These are phyloP conservation scores for Macroglossus sobrinus DNA, from an alignment of 2,113 vertebrate genomes.

Conservation along the genomic window DNA sequence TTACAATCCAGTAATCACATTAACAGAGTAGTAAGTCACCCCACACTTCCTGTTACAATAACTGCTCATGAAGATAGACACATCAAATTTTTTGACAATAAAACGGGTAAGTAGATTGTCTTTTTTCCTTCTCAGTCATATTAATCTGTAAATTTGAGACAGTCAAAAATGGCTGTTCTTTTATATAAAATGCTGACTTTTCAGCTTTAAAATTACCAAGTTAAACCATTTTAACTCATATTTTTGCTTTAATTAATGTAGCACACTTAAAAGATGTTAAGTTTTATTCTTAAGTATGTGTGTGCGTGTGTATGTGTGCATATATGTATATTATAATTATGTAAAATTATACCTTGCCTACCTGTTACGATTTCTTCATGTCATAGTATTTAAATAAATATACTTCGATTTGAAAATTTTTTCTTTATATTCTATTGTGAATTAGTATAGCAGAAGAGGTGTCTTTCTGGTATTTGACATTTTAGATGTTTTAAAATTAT, in stretches of 20 bases:
- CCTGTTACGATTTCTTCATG: background rate
- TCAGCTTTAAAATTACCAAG: background rate
- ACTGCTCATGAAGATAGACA: constrained; percentile 97
- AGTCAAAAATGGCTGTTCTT: background rate
- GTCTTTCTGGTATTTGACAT: background rate
- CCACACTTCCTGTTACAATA: constrained; percentile 97
- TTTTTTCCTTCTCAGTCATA: background rate
- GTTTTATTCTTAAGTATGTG: constrained; percentile 5
- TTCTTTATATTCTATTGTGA: background rate
- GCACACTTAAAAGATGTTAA: background rate
- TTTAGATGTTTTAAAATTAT: constrained; percentile 38
- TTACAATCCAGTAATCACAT: constrained; percentile 91
- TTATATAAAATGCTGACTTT: background rate
- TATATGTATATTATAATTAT: background rate
- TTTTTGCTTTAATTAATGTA: constrained; percentile 34
- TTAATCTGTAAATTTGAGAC: constrained; percentile 8
- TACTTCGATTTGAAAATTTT: constrained; percentile 16
- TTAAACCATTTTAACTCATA: background rate
- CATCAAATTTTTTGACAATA: constrained; percentile 99
- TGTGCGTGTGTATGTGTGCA: background rate
- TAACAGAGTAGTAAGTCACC: constrained; percentile 97
- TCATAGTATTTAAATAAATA: constrained; percentile 19
- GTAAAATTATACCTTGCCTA: background rate
- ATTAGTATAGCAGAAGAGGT: background rate
- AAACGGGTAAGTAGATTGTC: constrained; percentile 89